Evolutionary conservation across 2,888 invertebrate species (phyloP), one percentile per base, ranked within the genome.

Genomic region (Melitaea athalia): DNA sequence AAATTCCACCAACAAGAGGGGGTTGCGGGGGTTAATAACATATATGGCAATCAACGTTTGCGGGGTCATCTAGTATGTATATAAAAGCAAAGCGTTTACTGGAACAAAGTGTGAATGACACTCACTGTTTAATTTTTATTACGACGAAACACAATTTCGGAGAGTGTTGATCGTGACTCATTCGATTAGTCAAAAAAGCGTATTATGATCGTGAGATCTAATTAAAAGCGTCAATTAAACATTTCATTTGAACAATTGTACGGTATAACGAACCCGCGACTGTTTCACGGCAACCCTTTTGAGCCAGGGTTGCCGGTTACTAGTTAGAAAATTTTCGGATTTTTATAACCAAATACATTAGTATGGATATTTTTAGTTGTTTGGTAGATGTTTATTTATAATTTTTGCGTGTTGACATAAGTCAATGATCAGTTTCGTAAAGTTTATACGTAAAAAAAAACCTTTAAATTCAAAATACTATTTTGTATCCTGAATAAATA

Each of bases 151-250:
- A 47, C 60, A 43, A 53, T 47, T 52, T 38, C 38, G 8, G 17
- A 55, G 49, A 15, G 42, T 14, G 49, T 57, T 55, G 38, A 17
- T 59, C 42, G 70, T 72, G 72, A 72, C 72, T 72, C 69, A 73
- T 71, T 72, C 47, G 72, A 72, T 73, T 73, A 75, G 73, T 75
- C 73, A 73, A 71, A 71, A 75, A 72, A 71, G 65, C 73, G 69
- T 69, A 81, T 79, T 81, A 79, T 75, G 77, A 79, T 79, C 79
- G 79, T 81, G 74, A 79, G 83, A 86, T 86, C 81, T 79, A 86
- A 87, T 88, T 86, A 86, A 82, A 79, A 67, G 76, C 76, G 77
- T 75, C 81, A 80, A 86, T 88, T 89, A 87, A 84, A 85, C 72
- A 82, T 77, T 72, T 77, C 80, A 85, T 82, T 81, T 70, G 67